These are phyloP conservation scores for Eristalinus sepulchralis DNA, from an alignment of 2,888 invertebrate species.

Conservation along the genomic window DNA sequence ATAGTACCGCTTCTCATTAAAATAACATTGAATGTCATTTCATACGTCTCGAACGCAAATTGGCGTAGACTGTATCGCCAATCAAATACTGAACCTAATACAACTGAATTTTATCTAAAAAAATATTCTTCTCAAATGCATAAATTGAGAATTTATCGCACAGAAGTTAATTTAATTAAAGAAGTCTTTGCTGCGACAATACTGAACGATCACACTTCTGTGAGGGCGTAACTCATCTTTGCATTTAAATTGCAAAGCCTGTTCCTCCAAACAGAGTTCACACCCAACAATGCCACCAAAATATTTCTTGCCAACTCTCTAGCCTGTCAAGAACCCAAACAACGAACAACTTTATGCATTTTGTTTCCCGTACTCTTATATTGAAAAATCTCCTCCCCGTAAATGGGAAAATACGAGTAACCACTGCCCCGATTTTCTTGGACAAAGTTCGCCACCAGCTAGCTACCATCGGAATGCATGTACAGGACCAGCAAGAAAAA, in stretches of 20 bases:
- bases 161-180: too few relatives aligned
- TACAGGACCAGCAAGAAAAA: background rate
- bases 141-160: too few relatives aligned
- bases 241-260: background rate
- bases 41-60: too few relatives aligned
- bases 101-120: too few relatives aligned
- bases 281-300: background rate
- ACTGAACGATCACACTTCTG: too few relatives aligned
- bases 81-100: too few relatives aligned
- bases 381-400: background rate
- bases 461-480: too few relatives aligned
- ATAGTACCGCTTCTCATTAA: too few relatives aligned
- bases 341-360: background rate
- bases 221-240: background rate
- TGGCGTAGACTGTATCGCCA: too few relatives aligned
- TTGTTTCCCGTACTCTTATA: background rate
- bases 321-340: background rate
- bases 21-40: too few relatives aligned
- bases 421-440: background rate
- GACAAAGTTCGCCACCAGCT: background rate
- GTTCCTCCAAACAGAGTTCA: background rate
- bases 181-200: too few relatives aligned
- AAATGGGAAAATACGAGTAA: background rate
- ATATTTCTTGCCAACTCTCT: background rate
- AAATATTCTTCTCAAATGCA: too few relatives aligned